Conservation (phyloP, 2,888 invertebrate genomes). For the Hermodice carunculata region DNA sequence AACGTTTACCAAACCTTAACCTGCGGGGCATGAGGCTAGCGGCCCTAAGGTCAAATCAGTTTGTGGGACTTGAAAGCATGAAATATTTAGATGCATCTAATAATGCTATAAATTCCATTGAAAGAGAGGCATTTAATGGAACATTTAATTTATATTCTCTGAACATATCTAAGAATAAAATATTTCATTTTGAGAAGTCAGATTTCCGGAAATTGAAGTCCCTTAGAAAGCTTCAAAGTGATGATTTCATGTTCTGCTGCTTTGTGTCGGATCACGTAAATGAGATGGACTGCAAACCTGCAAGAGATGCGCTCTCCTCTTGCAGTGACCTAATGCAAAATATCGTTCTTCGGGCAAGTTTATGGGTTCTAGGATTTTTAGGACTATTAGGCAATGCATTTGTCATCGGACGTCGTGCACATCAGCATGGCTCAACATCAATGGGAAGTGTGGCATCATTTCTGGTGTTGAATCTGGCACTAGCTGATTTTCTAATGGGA, state of each 20-base stretch:
- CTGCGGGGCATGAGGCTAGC: background rate
- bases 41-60: background rate
- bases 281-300: constrained; percentile 47
- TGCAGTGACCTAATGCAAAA: constrained; percentile 47
- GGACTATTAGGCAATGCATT: constrained; percentile 39
- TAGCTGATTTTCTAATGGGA: constrained; percentile 48
- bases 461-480: constrained; percentile 32
- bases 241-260: constrained; percentile 22
- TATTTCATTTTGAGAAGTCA: background rate
- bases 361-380: constrained; percentile 42
- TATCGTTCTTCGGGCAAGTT: constrained; percentile 32
- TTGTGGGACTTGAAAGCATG: background rate
- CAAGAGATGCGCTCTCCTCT: constrained; percentile 44
- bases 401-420: constrained; percentile 32
- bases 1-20: too few relatives aligned
- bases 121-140: background rate
- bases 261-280: constrained; percentile 6
- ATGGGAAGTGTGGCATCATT: constrained; percentile 11
- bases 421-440: too few relatives aligned
- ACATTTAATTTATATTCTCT: background rate
- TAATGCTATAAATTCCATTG: background rate
- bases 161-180: background rate
- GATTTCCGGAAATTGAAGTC: constrained; percentile 1
- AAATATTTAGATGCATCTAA: constrained; percentile 3
- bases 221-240: constrained; percentile 13